Percentiles rank a stretch among this genome's conserved stretches.
Conservation (phyloP, 2,797 vertebrate genomes). For the Spheniscus humboldti region DNA sequence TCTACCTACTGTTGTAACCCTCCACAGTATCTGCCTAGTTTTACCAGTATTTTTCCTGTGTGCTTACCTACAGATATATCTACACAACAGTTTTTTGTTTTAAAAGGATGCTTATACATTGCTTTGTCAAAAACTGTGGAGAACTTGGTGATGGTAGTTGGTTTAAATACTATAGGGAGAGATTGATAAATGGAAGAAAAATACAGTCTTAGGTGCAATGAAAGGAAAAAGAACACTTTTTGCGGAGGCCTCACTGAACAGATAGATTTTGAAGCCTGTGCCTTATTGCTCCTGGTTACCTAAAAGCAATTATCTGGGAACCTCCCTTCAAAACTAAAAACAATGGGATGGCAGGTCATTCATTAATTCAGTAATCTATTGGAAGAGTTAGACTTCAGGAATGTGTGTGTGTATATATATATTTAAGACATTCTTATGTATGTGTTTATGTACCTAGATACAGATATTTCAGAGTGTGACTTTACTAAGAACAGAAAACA, state of each 20-base stretch:
- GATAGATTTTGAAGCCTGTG: background rate
- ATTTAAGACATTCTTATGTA: background rate
- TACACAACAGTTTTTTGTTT: background rate
- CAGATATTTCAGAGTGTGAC: background rate
- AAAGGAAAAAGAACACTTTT: background rate
- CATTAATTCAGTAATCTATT: background rate
- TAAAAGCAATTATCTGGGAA: background rate
- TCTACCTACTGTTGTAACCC: background rate
- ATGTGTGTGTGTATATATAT: background rate
- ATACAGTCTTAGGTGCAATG: background rate
- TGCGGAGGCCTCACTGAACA: background rate
- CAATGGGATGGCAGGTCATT: background rate
- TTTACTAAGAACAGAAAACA: background rate
- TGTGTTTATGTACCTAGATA: background rate
- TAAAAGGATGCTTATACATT: background rate
- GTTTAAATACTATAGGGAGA: background rate
- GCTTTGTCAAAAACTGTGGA: background rate
- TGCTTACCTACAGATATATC: background rate
- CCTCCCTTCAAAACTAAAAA: background rate
- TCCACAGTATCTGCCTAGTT: background rate
- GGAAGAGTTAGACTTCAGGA: background rate
- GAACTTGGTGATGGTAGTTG: background rate
- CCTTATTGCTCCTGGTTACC: background rate
- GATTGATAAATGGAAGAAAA: background rate
- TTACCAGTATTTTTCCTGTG: background rate